A percentile compares a stretch with the other conserved stretches of the same genome.
These are phyloP conservation scores for Mechanitis mazaeus DNA, from an alignment of 2,888 invertebrate genomes.

Conservation along the genomic window DNA sequence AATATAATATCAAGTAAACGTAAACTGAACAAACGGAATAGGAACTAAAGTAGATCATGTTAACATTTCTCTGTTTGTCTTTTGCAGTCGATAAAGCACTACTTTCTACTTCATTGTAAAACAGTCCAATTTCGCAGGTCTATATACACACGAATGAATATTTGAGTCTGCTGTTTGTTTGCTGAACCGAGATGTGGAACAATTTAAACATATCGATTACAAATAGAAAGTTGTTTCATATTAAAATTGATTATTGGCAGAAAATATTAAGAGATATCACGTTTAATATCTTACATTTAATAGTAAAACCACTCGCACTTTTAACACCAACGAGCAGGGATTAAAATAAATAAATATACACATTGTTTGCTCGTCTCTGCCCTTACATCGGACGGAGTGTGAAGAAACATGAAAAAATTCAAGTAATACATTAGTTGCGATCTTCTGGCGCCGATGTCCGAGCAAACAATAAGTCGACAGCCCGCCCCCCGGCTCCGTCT, in stretches of 20 bases:
- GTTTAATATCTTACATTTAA: too few species aligned
- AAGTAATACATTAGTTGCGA: conserved; percentile 22
- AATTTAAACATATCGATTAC: conserved; percentile 3
- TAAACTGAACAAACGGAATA: conserved; percentile 20
- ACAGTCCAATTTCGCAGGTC: conserved; percentile 22
- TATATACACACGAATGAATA: conserved; percentile 5
- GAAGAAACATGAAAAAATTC: conserved; percentile 13
- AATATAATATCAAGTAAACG: conserved; percentile 23
- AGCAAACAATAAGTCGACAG: conserved; percentile 20
- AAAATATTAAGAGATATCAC: background rate
- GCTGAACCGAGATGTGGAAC: background rate
- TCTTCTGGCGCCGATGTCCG: conserved; percentile 19
- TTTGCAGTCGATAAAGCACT: conserved; percentile 41
- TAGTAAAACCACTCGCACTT: too few species aligned
- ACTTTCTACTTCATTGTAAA: conserved; percentile 49
- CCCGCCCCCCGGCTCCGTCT: conserved; percentile 7
- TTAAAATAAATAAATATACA: too few species aligned
- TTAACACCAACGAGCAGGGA: too few species aligned
- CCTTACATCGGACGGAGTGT: conserved; percentile 2
- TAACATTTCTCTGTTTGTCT: conserved; percentile 32
- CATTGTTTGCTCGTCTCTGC: background rate
- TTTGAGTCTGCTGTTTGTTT: background rate
- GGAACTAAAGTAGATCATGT: conserved; percentile 34
- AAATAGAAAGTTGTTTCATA: background rate
- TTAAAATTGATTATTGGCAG: background rate